Evolutionary conservation across 1,140 invertebrate species (phyloP).

Genomic region (Drosophila mojavensis): DNA sequence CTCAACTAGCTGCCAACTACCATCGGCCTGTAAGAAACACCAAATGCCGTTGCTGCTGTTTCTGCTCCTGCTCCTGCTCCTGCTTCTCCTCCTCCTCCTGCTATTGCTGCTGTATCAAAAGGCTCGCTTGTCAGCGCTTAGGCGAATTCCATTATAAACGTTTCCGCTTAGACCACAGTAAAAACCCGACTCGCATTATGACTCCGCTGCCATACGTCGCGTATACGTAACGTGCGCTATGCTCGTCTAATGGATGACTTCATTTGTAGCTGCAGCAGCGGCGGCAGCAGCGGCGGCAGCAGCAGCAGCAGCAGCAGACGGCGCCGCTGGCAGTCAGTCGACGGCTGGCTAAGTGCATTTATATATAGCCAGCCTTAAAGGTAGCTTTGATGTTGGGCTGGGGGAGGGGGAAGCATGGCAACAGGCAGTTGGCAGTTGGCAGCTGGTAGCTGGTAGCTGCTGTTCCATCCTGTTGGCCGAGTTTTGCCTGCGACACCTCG

Average conservation of each 20-base stretch:
- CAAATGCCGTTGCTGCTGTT: not conserved
- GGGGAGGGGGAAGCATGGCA: constrained; percentile 30
- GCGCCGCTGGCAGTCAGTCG: constrained; percentile 36
- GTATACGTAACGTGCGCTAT: constrained; percentile 62
- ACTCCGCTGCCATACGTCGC: constrained; percentile 48
- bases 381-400: no score
- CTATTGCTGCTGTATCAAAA: not conserved
- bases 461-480: constrained; percentile 52
- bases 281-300: constrained; percentile 52
- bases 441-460: constrained; percentile 16
- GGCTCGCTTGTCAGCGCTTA: constrained; percentile 50
- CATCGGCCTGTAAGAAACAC: not conserved
- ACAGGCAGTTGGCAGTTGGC: constrained; percentile 59
- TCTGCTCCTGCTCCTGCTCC: not conserved
- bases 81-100: not conserved
- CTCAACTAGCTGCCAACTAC: no score
- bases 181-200: constrained; percentile 69
- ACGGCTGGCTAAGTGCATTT: constrained; percentile 73
- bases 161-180: constrained; percentile 75
- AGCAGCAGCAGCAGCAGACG: constrained; percentile 32
- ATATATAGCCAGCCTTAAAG: constrained; percentile 17
- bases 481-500: constrained; percentile 78
- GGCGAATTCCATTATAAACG: constrained; percentile 80
- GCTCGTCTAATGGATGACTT: constrained; percentile 76
- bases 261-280: constrained; percentile 58